Base-by-base conservation (phyloP, 1,140 invertebrate species). In the Idris sp. region DNA sequence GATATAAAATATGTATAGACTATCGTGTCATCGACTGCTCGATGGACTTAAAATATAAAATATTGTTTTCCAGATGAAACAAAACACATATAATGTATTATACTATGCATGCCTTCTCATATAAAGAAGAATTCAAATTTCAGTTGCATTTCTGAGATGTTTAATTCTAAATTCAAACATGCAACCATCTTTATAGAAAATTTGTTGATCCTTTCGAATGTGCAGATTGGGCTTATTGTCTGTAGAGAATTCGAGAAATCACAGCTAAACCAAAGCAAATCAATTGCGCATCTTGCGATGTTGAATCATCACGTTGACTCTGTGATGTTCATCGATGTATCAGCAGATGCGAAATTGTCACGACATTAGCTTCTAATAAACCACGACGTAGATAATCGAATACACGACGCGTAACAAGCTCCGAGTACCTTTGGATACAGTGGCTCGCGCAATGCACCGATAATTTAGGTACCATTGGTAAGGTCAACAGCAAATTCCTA, bases 401-500 rank as follows among this genome's bases (percentile, higher is more conserved):
- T 85, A 84, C 82, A 85, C 79, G 84, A 81, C 76, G 79, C 78
- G 79, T 84, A 85, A 85, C 83, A 80, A 83, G 81, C 77, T 51
- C 64, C 69, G 65, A 78, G 75, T 76, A 80, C 79, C 64, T 76
- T 75, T 77, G 59, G 71, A 74, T 79, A 79, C 77, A 76, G 16
- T 44, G 16, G 22, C 18, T 74, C 69, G 61, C 62, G 62, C 59
- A 61, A 75, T 76, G 73, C 72, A 59, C 56, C 78, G 75, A 81
- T 84, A 83, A 86, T 86, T 86, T 83, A 81, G 79, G 79, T 81
- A 83, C 78, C 81, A 85, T 82, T 84, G 83, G 80, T 81, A 85
- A 84, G 84, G 84, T 86, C 81, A 86, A 86, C 85, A 81, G 84
- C 86, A 83, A 85, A 85, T 86, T 86, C 78, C 83, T 84, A 86